Evolutionary conservation across 2,113 vertebrate species (phyloP).

Genomic region (Myiopsitta monachus): DNA sequence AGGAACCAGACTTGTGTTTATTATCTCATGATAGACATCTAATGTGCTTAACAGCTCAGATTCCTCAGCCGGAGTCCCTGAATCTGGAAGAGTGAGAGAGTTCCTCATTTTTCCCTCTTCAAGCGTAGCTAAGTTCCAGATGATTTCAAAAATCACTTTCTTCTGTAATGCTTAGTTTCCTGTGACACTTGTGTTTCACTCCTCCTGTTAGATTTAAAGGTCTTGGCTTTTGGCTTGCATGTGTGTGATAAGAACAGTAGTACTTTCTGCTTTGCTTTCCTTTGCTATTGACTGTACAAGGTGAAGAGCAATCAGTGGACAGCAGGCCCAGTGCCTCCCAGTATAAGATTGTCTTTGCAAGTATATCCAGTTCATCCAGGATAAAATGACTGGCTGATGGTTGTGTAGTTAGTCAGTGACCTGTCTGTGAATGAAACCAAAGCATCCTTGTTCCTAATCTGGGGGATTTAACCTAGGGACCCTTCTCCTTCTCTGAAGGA

Average conservation of each 20-base stretch:
- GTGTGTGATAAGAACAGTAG: background rate
- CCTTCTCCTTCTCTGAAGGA: background rate
- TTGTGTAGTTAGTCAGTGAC: background rate
- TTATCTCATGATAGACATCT: conserved; percentile 20
- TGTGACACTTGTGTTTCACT: background rate
- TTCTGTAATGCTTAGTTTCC: background rate
- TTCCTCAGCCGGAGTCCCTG: background rate
- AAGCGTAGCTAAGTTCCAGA: background rate
- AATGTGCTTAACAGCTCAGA: background rate
- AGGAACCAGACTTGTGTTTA: conserved; percentile 49
- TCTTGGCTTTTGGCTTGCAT: background rate
- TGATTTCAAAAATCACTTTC: background rate
- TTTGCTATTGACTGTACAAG: background rate
- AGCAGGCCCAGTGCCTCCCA: background rate
- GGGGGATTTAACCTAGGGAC: background rate
- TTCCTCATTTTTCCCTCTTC: background rate
- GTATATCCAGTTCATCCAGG: background rate
- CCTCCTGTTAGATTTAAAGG: background rate
- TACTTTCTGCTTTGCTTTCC: background rate
- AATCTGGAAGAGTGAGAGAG: background rate
- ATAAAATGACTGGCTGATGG: background rate
- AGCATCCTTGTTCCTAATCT: background rate
- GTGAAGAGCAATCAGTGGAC: background rate
- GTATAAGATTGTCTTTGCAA: background rate
- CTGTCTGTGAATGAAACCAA: background rate